Base-by-base conservation (phyloP, 2,888 invertebrate genomes). In the Metalampra italica region DNA sequence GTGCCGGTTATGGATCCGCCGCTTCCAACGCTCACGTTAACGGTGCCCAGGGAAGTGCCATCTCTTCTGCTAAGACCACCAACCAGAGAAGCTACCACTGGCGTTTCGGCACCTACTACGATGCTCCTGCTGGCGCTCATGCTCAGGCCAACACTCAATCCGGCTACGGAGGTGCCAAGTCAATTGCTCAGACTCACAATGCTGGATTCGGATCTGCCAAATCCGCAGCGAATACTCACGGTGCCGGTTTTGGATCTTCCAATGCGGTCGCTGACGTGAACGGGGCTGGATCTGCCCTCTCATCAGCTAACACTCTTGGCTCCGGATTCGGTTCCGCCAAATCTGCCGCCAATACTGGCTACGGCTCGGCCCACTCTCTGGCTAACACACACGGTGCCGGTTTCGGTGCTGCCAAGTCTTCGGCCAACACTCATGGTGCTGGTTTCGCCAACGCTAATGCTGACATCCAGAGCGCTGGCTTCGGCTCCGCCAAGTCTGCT, bases 81-180 rank as follows among this genome's bases (percentile, higher is more conserved):
- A 63, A 63, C 43, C 66, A 72, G 43, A 75, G 71, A 47, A 67
- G 70, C 45, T 75, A 80, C 62, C 71, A 72, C 51, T 87, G 87
- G 87, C 79, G 71, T 37, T 86, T 87, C 55, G 87, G 87, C 11
- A 80, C 82, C 22, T 56, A 67, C 1, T 87, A 86, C 55, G 75
- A 72, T 45, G 53, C 52, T 9, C 83, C 82, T n/a, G 62, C 71
- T 30, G 59, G 55, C 13, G 66, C 62, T 13, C 66, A 65, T 8
- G 68, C 64, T 45, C 59, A 66, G 29, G 62, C 60, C 43, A 62
- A 66, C 53, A 57, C 60, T 42, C 57, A 64, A 29, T 54, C 57
- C 8, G 61, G 60, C 15, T 54, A 46, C 38, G 60, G 64, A 34
- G 51, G 55, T 29, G 64, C 57, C 36, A 63, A 63, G 44, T 57